Evolutionary conservation across 92 coral and sea anemone genomes (phyloP), one percentile per base, ranked within the genome.

Genomic region (Phenganax subtilis): DNA sequence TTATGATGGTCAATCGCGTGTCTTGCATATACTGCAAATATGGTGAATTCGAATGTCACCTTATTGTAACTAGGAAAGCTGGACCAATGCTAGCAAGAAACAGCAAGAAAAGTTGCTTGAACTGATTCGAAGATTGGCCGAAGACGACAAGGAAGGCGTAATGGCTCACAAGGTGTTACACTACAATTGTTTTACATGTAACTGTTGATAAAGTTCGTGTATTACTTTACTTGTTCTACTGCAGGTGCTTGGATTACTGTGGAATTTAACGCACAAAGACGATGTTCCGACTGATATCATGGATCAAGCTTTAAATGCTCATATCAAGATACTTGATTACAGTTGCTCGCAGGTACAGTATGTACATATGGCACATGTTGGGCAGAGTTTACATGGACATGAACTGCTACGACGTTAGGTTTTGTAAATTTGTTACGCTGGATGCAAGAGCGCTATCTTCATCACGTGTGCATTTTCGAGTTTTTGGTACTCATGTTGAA

Each of bases 81-180:
- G 98, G 98, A 89, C 98, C 51, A 85, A 91, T 85, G 98, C 98
- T 4, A 86, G 92, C 54, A 94, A 94, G 87, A 94, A 94, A 55
- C 98, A 92, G 75, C 89, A 97, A 80, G 98, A 94, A 63, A 94
- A 94, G 77, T 83, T 94, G 59, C 80, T 94, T 37, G 98, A 94
- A 84, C 89, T 94, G 37, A 94, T 94, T 87, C 73, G 98, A 86
- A 89, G 98, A 71, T 86, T 94, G 11, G 98, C 98, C 8, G 98
- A 94, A 75, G 98, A 94, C 86, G 98, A 94, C 87, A 94, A 94
- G 69, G 98, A 94, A 89, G 98, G 98, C n/a, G 94, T 94, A 56
- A 94, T 94, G 98, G 98, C 98, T 12, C 98, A 94, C 71, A 94
- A 94, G 91, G 97, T 93, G 8, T 30, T 69, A 53, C 10, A 8